Evolutionary conservation across 1,140 invertebrate species (phyloP).

Genomic region (Drosophila teissieri): DNA sequence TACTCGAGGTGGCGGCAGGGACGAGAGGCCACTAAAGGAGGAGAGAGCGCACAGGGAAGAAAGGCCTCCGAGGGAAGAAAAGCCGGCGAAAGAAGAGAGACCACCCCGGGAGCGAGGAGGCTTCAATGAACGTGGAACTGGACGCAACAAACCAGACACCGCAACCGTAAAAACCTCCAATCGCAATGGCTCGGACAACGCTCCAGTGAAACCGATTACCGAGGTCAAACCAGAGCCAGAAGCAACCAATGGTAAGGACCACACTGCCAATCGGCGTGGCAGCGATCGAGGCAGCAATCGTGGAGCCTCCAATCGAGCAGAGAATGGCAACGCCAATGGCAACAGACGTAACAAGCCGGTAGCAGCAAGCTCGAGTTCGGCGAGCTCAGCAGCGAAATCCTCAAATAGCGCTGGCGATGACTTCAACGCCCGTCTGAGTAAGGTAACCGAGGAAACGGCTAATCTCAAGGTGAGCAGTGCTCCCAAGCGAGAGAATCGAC

Average conservation of each 20-base stretch:
- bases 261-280: slow-evolving; percentile 30
- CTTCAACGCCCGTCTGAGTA: slow-evolving; percentile 55
- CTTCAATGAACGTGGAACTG: slow-evolving; percentile 20
- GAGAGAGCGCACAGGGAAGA: slow-evolving; percentile 23
- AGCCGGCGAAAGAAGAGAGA: slow-evolving; percentile 6
- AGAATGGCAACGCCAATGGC: slow-evolving; percentile 54
- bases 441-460: slow-evolving; percentile 64
- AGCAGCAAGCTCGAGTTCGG: slow-evolving; percentile 5
- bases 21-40: slow-evolving; percentile 49
- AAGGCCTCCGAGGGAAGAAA: slow-evolving; percentile 11
- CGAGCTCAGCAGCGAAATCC: slow-evolving; percentile 6
- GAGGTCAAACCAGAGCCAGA: slow-evolving; percentile 47
- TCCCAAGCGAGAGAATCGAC: slow-evolving; percentile 56
- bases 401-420: slow-evolving; percentile 40
- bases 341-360: slow-evolving; percentile 50
- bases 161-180: slow-evolving; percentile 20
- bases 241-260: slow-evolving; percentile 34
- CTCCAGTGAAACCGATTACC: slow-evolving; percentile 10
- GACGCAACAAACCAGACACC: slow-evolving; percentile 29
- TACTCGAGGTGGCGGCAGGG: slow-evolving; percentile 39
- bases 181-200: slow-evolving; percentile 50
- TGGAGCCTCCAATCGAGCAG: slow-evolving; percentile 27
- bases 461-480: slow-evolving; percentile 56
- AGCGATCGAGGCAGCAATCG: slow-evolving; percentile 48
- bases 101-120: slow-evolving; percentile 17